These are phyloP conservation scores for Oceanodroma tethys DNA, from an alignment of 2,113 vertebrate genomes.

Conservation along the genomic window DNA sequence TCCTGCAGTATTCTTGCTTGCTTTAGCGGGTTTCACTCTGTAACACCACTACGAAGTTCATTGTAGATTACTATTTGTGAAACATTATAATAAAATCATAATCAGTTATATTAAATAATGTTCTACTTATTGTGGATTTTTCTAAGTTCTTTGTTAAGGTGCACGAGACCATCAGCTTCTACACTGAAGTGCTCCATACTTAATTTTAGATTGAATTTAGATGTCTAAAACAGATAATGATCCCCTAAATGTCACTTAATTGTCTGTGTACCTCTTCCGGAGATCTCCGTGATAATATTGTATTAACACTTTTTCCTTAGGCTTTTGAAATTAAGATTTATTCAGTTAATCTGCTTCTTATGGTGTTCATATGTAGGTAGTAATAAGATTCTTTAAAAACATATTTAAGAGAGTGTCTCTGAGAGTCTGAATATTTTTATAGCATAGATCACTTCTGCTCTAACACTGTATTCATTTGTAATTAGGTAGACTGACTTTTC, in stretches of 20 bases:
- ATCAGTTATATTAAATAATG: neutral
- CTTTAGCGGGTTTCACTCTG: neutral
- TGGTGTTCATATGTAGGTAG: neutral
- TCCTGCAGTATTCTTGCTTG: neutral
- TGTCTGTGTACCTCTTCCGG: neutral
- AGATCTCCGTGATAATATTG: neutral
- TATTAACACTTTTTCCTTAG: neutral
- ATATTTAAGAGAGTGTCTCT: neutral
- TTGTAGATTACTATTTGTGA: neutral
- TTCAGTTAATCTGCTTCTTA: neutral
- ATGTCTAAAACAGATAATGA: neutral
- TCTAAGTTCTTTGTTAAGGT: neutral
- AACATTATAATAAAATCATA: neutral
- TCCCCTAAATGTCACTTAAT: neutral
- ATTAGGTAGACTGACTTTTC: neutral
- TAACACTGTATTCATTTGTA: neutral
- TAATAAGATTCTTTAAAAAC: neutral
- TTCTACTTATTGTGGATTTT: neutral
- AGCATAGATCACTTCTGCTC: neutral
- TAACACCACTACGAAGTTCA: neutral
- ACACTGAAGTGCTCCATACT: neutral
- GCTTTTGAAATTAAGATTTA: neutral
- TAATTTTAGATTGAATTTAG: neutral
- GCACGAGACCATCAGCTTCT: neutral
- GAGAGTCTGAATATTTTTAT: rapidly evolving